Conservation (phyloP, 2,797 vertebrate species). For the Malacoraja senta region DNA sequence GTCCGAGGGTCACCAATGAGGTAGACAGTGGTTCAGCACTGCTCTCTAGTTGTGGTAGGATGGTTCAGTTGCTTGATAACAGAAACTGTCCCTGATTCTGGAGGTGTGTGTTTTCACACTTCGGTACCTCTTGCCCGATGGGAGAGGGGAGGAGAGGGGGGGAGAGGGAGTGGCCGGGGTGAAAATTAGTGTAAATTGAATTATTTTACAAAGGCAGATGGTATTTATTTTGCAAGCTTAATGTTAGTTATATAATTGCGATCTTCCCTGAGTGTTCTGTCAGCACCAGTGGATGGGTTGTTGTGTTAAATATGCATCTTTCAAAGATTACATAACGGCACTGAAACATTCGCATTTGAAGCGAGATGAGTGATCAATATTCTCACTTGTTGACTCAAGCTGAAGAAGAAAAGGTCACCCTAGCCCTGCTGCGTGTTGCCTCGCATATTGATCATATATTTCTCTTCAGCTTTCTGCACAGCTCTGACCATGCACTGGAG, state of each 20-base stretch:
- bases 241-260: neutral
- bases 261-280: neutral
- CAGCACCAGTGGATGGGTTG: neutral
- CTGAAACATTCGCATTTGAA: neutral
- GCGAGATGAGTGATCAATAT: neutral
- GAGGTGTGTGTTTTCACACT: too few relatives aligned
- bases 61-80: too few relatives aligned
- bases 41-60: too few relatives aligned
- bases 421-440: neutral
- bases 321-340: neutral
- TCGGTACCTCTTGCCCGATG: too few relatives aligned
- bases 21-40: too few relatives aligned
- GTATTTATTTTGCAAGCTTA: neutral
- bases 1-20: too few relatives aligned
- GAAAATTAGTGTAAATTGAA: too few relatives aligned
- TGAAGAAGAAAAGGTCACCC: neutral
- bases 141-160: too few relatives aligned
- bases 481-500: neutral
- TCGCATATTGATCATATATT: neutral
- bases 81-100: too few relatives aligned
- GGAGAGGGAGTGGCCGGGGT: too few relatives aligned
- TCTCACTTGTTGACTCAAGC: neutral
- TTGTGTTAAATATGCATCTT: neutral
- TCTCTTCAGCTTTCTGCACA: neutral
- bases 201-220: too few relatives aligned